A percentile compares a stretch with the other conserved stretches of the same genome.
Evolutionary conservation across 2,888 invertebrate genomes (phyloP).

Genomic region (Tetrapedia diversipes): DNA sequence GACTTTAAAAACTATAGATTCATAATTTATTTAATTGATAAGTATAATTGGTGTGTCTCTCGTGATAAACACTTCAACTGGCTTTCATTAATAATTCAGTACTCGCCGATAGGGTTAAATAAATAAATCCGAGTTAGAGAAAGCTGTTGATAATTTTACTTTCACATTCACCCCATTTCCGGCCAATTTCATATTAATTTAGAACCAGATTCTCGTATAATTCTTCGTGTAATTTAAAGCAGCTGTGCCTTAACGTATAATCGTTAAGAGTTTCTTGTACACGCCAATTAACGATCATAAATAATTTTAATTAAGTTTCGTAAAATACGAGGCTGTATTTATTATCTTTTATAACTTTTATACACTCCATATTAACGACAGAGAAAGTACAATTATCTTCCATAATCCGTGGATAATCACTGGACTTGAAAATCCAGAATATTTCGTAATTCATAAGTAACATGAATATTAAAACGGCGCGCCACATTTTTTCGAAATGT

Average conservation of each 20-base stretch:
- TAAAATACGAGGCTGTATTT: background rate
- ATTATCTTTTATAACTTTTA: background rate
- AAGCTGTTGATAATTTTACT: background rate
- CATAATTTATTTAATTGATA: background rate
- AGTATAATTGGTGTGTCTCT: too few relatives aligned
- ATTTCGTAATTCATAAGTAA: background rate
- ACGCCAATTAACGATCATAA: background rate
- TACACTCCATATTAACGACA: background rate
- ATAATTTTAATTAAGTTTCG: conserved; percentile 16
- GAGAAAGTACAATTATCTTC: background rate
- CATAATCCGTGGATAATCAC: background rate
- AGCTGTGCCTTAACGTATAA: background rate
- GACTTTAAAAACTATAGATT: too few relatives aligned
- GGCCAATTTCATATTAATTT: conserved; percentile 9
- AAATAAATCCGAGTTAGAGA: background rate
- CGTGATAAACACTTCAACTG: too few relatives aligned
- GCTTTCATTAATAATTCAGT: too few relatives aligned
- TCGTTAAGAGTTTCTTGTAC: background rate
- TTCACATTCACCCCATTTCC: background rate
- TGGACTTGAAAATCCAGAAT: background rate
- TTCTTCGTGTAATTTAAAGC: background rate
- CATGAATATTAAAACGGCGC: background rate
- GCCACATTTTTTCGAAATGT: background rate
- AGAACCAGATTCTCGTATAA: conserved; percentile 10
- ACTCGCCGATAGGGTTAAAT: background rate